phyloP scores from a whole-genome alignment of 2,797 vertebrate species.

The Gallinago solitaria region DNA sequence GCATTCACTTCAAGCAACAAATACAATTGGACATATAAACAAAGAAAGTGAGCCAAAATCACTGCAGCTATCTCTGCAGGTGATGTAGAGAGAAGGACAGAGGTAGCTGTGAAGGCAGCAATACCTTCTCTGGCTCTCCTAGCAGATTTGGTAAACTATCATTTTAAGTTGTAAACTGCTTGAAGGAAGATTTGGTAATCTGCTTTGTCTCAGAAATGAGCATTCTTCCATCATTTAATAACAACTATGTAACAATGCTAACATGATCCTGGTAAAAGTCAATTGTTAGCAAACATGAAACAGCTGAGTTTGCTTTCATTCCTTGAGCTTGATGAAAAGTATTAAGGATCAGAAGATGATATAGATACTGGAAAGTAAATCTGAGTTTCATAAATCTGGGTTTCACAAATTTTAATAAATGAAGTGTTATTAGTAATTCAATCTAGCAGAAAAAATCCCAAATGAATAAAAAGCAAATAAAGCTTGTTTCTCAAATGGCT shows the following conservation, averaged over 20 bases:
- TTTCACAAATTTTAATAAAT: slow-evolving; percentile 26
- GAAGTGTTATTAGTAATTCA: slow-evolving; percentile 1
- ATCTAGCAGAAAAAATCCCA: background rate
- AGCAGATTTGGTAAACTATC: background rate
- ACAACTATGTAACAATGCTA: background rate
- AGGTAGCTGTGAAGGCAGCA: background rate
- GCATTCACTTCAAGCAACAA: background rate
- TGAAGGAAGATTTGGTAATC: background rate
- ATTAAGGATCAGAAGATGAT: slow-evolving; percentile 15
- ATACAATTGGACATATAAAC: background rate
- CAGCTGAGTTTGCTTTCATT: slow-evolving; percentile 50
- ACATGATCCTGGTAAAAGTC: background rate
- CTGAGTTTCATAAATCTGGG: background rate
- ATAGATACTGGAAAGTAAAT: background rate
- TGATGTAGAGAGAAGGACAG: background rate
- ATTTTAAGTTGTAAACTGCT: background rate
- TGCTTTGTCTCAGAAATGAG: background rate
- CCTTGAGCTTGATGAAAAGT: background rate
- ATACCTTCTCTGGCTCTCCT: background rate
- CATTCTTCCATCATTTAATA: background rate
- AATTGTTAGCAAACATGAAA: background rate
- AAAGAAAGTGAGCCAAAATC: background rate
- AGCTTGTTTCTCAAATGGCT: slow-evolving; percentile 3
- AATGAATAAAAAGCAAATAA: slow-evolving; percentile 39
- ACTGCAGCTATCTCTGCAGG: background rate